Conservation (phyloP, 2,888 invertebrate genomes). For the Vesta saturnalis region DNA sequence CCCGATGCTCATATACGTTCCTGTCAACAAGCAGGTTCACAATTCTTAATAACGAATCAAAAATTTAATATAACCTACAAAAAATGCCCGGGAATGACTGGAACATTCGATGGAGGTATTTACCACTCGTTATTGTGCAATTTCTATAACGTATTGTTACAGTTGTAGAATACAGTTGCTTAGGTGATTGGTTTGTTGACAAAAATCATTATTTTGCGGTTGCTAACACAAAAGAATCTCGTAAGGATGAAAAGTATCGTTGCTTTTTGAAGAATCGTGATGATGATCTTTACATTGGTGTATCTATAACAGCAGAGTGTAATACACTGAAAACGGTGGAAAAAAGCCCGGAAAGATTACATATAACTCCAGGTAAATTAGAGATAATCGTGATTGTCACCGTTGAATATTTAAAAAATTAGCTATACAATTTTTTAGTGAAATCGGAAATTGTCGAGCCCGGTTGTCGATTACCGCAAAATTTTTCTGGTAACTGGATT, state of each 20-base stretch:
- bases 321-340: conserved; percentile 92
- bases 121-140: neutral
- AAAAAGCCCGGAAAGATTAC: conserved; percentile 89
- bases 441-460: conserved; percentile 91
- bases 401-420: neutral
- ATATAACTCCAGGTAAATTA: conserved; percentile 78
- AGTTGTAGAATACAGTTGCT: conserved; percentile 90
- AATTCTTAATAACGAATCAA: conserved; percentile 95
- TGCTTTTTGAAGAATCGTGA: conserved; percentile 95
- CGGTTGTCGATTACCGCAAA: conserved; percentile 91
- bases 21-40: conserved; percentile 95
- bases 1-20: conserved; percentile 91
- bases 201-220: conserved; percentile 98
- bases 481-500: conserved; percentile 95
- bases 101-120: conserved; percentile 84
- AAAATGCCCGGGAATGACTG: conserved; percentile 88
- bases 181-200: conserved; percentile 95
- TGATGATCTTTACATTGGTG: conserved; percentile 91
- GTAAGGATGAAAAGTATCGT: conserved; percentile 93
- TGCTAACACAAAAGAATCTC: conserved; percentile 95
- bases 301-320: conserved; percentile 94
- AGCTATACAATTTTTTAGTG: too few relatives aligned
- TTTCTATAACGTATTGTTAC: conserved; percentile 25
- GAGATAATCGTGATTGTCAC: too few relatives aligned
- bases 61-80: conserved; percentile 96